These are phyloP conservation scores for Sebastes iracundus DNA, from an alignment of 2,797 vertebrate genomes.

Conservation along the genomic window DNA sequence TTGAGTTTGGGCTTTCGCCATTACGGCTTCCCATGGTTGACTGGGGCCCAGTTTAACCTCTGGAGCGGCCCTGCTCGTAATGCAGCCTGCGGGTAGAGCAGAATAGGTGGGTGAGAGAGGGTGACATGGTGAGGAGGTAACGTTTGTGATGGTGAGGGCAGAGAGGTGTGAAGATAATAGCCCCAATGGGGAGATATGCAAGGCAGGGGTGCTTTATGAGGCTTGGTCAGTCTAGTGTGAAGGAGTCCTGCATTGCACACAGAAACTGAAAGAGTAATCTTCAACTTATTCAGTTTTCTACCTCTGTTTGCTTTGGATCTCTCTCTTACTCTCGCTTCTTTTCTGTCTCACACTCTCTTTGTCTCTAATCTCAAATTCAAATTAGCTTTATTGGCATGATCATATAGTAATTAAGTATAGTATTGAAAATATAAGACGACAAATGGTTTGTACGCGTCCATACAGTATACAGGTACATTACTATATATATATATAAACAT, in stretches of 20 bases:
- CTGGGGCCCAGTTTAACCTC: constrained; percentile 67
- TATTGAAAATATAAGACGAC: background rate
- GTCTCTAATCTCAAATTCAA: background rate
- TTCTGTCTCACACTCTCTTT: background rate
- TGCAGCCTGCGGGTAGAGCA: constrained; percentile 45
- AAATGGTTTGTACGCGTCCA: background rate
- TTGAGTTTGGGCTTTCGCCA: constrained; percentile 75
- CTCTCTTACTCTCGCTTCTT: background rate
- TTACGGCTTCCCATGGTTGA: constrained; percentile 69
- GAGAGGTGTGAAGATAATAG: constrained; percentile 83
- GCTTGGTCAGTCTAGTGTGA: constrained; percentile 75
- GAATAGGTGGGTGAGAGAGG: constrained; percentile 47
- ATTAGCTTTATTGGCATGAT: background rate
- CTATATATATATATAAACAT: background rate
- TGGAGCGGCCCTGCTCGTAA: constrained; percentile 40
- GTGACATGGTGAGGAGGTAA: constrained; percentile 50
- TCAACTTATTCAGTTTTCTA: constrained; percentile 53
- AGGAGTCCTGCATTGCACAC: constrained; percentile 68
- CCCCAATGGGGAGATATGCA: constrained; percentile 78
- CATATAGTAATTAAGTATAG: background rate
- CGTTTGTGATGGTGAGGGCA: constrained; percentile 63
- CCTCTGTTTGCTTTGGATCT: constrained; percentile 15
- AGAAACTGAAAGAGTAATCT: constrained; percentile 56
- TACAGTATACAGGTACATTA: background rate
- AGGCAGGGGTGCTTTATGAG: constrained; percentile 71